Base-by-base conservation (phyloP, 2,113 vertebrate species). In the Recurvirostra avosetta region DNA sequence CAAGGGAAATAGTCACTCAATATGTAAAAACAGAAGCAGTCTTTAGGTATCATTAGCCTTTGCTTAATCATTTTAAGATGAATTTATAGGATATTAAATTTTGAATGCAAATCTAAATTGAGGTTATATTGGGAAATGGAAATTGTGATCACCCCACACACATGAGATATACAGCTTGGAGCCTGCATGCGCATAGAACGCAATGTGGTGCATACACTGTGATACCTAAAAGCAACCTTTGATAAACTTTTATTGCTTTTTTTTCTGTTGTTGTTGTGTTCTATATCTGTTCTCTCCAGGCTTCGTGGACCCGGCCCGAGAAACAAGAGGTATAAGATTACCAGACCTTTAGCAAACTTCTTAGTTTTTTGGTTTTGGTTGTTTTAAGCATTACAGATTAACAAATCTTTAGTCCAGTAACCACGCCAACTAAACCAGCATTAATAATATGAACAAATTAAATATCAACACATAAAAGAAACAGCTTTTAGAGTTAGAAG, bases 301-400 rank as follows among this genome's bases (percentile, higher is more conserved):
- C 99, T 97, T 99, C 99, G 95, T 99, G 99, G 99, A 99, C 99
- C 98, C 99, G 99, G 97, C 99, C 99, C 94, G 99, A 99, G 98
- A 99, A 99, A 94, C 99, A 99, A 99, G 99, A 99, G 99, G 99
- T 99, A 99, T 98, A 96, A 97, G 98, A 98, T 98, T 98, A 97
- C 98, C 97, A 98, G 98, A 98, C 59, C 95, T 81, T 97, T 99
- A 99, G 98, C 98, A 98, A 97, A 96, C 97, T 93, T 83, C 72
- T 96, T 98, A 98, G 98, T 74, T 65, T 32, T 77, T 52, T 79
- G 63, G 56, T 58, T 84, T 82, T 88, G 52, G 49, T 65, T 76
- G 92, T 61, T 36, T 78, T 95, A 96, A 97, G 89, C 95, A 61
- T 97, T 92, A 73, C 81, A 72, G 94, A 97, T 98, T 98, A 98